Base-by-base conservation (phyloP, 2,113 vertebrate species). In the Indicator maculatus region DNA sequence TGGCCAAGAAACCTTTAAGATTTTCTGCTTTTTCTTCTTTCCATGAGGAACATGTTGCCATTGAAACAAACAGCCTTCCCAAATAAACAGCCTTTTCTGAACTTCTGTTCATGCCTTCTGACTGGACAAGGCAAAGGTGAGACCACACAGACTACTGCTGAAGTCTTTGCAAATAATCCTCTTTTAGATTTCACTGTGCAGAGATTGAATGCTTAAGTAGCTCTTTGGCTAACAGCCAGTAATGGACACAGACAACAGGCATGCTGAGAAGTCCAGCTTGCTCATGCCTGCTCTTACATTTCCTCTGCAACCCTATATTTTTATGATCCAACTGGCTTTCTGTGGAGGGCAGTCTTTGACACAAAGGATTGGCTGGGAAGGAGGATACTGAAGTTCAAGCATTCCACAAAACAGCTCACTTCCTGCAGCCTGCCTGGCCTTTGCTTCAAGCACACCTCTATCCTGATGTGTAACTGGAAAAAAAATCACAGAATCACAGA, bases 361-460 rank as follows among this genome's bases (percentile, higher is more conserved):
- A 72, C 0, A 0, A 67, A 39, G 15, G 11, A 7, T 4, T 63
- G 41, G 4, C 27, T 63, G 17, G 41, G 30, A 8, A 63, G 38
- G 58, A 72, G 26, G 41, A 38, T n/a, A 58, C 21, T 31, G 30
- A n/a, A 80, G 39, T 4, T n/a, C 39, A 10, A 71, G 36, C 58
- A 41, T 2, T 81, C 30, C 26, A 24, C 26, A 14, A 16, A 1
- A 44, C n/a, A 50, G 26, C 61, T 83, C n/a, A 24, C 63, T n/a
- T 93, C 36, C 47, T 82, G 50, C n/a, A 71, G 53, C 36, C 45
- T 66, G 26, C 28, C 28, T 63, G 23, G 28, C 30, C 41, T 31
- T 5, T 28, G 30, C 31, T 88, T 63, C 58, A 71, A 36, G 28
- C 52, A 64, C 39, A 71, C 31, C 36, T 75, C 12, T 23, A 21